Evolutionary conservation across 2,113 vertebrate genomes (phyloP).

Genomic region (Oceanodroma tethys): DNA sequence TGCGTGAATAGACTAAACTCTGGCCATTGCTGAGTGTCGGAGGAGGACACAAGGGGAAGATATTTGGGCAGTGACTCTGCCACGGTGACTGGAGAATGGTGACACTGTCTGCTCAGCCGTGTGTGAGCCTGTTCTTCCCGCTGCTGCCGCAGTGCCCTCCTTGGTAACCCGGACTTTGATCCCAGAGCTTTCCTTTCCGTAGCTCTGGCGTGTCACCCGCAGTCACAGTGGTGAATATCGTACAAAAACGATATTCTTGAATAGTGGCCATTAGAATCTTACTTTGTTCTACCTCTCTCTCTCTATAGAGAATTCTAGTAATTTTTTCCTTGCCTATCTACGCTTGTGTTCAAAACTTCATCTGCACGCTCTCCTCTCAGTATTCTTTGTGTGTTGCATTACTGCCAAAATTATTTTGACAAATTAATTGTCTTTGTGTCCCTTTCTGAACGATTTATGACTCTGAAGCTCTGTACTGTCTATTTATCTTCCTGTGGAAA

Average conservation of each 20-base stretch:
- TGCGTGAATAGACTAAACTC: not conserved
- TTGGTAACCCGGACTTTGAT: accelerated
- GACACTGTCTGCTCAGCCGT: accelerated
- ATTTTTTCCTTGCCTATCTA: not conserved
- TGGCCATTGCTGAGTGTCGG: not conserved
- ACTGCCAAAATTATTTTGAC: not conserved
- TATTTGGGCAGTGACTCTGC: not conserved
- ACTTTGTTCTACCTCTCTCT: not conserved
- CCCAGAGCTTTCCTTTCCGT: not conserved
- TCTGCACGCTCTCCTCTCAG: not conserved
- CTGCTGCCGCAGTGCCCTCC: not conserved
- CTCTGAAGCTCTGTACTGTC: not conserved
- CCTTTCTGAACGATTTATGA: not conserved
- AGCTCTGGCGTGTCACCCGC: not conserved
- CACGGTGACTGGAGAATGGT: accelerated
- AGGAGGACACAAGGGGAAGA: accelerated
- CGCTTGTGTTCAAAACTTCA: not conserved
- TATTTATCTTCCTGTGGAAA: not conserved
- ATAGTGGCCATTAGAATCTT: not conserved
- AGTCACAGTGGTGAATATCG: too few species aligned
- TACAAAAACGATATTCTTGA: not conserved
- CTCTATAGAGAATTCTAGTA: not conserved
- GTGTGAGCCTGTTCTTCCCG: not conserved
- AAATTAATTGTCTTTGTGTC: not conserved
- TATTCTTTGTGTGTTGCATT: not conserved